Evolutionary conservation across 2,113 vertebrate species (phyloP), one percentile per base, ranked within the genome.

Genomic region (Eublepharis macularius): DNA sequence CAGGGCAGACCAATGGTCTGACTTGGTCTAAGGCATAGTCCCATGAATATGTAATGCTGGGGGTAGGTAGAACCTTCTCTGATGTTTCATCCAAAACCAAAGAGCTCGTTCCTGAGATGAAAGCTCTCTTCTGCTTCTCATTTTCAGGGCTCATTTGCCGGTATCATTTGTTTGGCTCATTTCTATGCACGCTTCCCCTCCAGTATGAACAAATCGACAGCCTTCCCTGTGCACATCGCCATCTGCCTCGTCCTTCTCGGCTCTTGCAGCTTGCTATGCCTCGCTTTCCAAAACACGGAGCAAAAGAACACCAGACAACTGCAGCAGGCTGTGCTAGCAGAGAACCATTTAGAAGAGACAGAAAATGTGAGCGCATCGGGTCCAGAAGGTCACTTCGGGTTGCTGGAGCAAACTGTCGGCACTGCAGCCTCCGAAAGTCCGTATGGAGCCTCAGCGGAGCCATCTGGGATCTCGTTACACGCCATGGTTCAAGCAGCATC

Each of bases 171-270:
- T 74, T 85, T 89, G 85, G 72, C 80, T 77, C 36, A 16, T 70
- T 86, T 87, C 85, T 78, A 89, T 66, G 45, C 57, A 21, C 82
- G n/a, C 45, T 75, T 86, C 63, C 69, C 87, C 81, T 92, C 90
- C 90, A 87, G 90, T 83, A 97, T 97, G 96, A 96, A 84, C 86
- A 89, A 81, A 83, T n/a, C 85, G 70, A 1, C 66, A 54, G 79
- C 77, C 54, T 68, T 87, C 86, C 77, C 89, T 14, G 21, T 83
- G 82, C 95, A 51, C 2, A 11, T 95, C 82, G 47, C 94, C 91
- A 90, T 94, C 81, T 95, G 93, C 82, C 91, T 93, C 88, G 80
- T 96, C 76, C 88, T 97, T 6, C 86, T 97, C 81, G 65, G 94
- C 76, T 89, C 43, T 51, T 88, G 69, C 74, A 81, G 72, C 43